Evolutionary conservation across 1,140 invertebrate genomes (phyloP), one percentile per base, ranked within the genome.

Genomic region (Amyelois transitella): DNA sequence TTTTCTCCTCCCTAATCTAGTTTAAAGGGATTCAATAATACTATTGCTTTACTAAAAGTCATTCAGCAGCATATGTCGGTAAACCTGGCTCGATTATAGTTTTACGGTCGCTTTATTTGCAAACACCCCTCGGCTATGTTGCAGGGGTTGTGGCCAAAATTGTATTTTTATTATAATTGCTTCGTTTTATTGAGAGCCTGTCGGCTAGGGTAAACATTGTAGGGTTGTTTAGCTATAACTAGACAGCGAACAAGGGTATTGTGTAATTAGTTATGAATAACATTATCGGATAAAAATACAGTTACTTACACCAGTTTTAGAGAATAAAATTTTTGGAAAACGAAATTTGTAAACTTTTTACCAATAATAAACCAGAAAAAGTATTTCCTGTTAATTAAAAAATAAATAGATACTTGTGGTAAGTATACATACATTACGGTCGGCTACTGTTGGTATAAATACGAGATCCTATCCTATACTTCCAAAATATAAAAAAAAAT

Each of bases 141-240:
- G 72, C 66, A 64, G 67, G 80, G 78, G 84, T 81, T 85, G 81
- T 69, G 81, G 81, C 75, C 70, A 72, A 82, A 86, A 85, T 84
- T 87, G 79, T 87, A 87, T 87, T 87, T 87, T 87, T 87, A 87
- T 87, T 85, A 80, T 87, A 87, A 87, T 84, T 68, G 75, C 80
- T 60, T 55, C 68, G 62, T 73, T 82, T 81, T 75, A 78, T 81
- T 70, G 75, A 78, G 70, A 75, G 67, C 69, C 68, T 61, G 73
- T 72, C 64, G 63, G 70, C 72, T 69, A 72, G 75, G 76, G 84
- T 82, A 81, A 85, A 87, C 61, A 82, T 75, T 77, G 65, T 69
- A 70, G 72, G 72, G 76, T 75, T 69, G 66, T 74, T 69, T 69
- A 53, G 53, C 48, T 67, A 69, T 62, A 69, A 73, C 67, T 70